A percentile compares a stretch with the other conserved stretches of the same genome.
These are phyloP conservation scores for Tryphoninae sp. DNA, from an alignment of 2,888 invertebrate genomes.

Conservation along the genomic window DNA sequence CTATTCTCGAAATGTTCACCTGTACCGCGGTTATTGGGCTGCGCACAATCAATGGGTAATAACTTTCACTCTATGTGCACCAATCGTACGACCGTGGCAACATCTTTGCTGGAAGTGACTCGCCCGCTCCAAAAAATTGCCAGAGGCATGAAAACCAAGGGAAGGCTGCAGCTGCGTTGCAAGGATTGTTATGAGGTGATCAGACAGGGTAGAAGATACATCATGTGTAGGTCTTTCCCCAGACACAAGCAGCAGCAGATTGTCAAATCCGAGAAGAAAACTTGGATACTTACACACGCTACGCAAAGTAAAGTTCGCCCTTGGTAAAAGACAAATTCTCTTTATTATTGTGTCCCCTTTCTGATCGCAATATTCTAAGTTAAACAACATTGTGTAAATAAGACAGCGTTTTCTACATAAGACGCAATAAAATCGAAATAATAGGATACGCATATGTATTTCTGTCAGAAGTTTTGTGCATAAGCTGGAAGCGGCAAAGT, in stretches of 20 bases:
- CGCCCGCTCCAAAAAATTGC: slow-evolving; percentile 76
- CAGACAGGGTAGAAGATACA: slow-evolving; percentile 86
- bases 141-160: slow-evolving; percentile 89
- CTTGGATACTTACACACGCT: slow-evolving; percentile 90
- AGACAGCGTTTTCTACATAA: slow-evolving; percentile 30
- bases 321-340: slow-evolving; percentile 78
- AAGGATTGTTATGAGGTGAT: slow-evolving; percentile 90
- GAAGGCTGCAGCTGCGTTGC: slow-evolving; percentile 87
- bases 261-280: slow-evolving; percentile 86
- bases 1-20: slow-evolving; percentile 26
- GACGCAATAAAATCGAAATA: slow-evolving; percentile 43
- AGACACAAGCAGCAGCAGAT: slow-evolving; percentile 92
- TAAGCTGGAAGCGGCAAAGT: slow-evolving; percentile 82
- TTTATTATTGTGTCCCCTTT: neutral
- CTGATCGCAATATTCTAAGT: slow-evolving; percentile 14
- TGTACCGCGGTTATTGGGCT: neutral
- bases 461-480: slow-evolving; percentile 7
- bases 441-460: neutral
- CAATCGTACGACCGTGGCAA: neutral
- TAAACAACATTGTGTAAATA: slow-evolving; percentile 24
- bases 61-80: slow-evolving; percentile 50
- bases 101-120: slow-evolving; percentile 10
- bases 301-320: slow-evolving; percentile 85
- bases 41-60: neutral
- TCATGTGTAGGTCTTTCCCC: slow-evolving; percentile 89